Evolutionary conservation across 2,113 vertebrate genomes (phyloP).

Genomic region (Craseonycteris thonglongyai): DNA sequence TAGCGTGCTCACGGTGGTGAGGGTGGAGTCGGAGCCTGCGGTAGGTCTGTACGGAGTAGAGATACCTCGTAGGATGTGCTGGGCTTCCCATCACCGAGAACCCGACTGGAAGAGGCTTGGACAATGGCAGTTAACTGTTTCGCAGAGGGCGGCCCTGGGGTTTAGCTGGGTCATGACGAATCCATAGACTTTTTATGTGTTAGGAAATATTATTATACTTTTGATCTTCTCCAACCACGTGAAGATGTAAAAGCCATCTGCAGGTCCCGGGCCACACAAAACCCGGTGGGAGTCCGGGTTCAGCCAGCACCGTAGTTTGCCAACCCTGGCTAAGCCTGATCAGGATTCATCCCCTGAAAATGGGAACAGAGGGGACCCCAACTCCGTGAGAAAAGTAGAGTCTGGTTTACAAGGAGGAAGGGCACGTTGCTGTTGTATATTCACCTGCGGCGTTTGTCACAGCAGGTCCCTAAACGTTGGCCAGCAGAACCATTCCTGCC

Average conservation of each 20-base stretch:
- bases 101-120: not conserved
- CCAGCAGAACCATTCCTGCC: not conserved
- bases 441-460: not conserved
- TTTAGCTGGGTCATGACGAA: accelerated
- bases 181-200: not conserved
- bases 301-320: not conserved
- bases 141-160: not conserved
- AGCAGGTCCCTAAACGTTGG: not conserved
- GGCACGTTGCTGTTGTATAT: no score
- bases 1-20: not conserved
- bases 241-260: not conserved
- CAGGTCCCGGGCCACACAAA: not conserved
- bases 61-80: no score
- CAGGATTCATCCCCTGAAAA: not conserved
- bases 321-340: not conserved
- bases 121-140: not conserved
- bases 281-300: not conserved
- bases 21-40: not conserved
- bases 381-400: not conserved
- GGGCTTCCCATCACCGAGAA: not conserved
- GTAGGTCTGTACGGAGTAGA: not conserved
- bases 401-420: not conserved
- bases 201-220: not conserved
- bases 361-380: not conserved
- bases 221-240: not conserved